Evolutionary conservation across 2,888 invertebrate species (phyloP).

Genomic region (Sphaerophoria rueppellii): DNA sequence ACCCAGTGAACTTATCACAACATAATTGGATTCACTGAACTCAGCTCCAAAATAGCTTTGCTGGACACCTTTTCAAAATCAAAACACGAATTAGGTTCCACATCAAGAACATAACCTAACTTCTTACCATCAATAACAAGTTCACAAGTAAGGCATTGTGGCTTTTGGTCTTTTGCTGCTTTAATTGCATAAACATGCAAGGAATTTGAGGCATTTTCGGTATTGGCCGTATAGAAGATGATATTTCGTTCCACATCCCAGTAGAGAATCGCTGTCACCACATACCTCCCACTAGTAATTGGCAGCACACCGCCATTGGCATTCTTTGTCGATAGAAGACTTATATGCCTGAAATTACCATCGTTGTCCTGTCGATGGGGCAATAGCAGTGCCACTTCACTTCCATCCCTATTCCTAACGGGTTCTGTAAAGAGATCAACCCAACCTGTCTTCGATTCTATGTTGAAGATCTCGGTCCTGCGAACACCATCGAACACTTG

Average conservation of each 20-base stretch:
- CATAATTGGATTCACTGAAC: slow-evolving; percentile 88
- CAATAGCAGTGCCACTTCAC: slow-evolving; percentile 87
- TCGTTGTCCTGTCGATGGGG: slow-evolving; percentile 84
- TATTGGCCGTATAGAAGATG: slow-evolving; percentile 93
- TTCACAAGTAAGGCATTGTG: slow-evolving; percentile 90
- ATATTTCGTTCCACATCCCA: slow-evolving; percentile 87
- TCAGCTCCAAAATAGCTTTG: slow-evolving; percentile 83
- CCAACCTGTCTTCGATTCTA: slow-evolving; percentile 86
- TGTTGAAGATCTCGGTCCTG: slow-evolving; percentile 77
- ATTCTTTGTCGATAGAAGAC: slow-evolving; percentile 83
- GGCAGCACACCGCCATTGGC: slow-evolving; percentile 79
- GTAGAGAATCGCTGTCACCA: slow-evolving; percentile 88
- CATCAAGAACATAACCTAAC: background rate
- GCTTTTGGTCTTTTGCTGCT: slow-evolving; percentile 81
- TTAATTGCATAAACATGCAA: slow-evolving; percentile 91
- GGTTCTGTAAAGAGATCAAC: slow-evolving; percentile 90
- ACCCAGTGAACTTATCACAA: slow-evolving; percentile 91
- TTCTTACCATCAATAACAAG: slow-evolving; percentile 76
- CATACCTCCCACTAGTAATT: slow-evolving; percentile 86
- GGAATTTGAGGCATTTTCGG: slow-evolving; percentile 88
- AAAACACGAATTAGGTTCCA: background rate
- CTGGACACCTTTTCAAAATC: slow-evolving; percentile 74
- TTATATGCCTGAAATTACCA: slow-evolving; percentile 87
- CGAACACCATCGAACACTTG: slow-evolving; percentile 85
- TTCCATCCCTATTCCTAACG: slow-evolving; percentile 87